phyloP scores from a whole-genome alignment of 2,888 invertebrate species.

The Eupithecia subumbrata region DNA sequence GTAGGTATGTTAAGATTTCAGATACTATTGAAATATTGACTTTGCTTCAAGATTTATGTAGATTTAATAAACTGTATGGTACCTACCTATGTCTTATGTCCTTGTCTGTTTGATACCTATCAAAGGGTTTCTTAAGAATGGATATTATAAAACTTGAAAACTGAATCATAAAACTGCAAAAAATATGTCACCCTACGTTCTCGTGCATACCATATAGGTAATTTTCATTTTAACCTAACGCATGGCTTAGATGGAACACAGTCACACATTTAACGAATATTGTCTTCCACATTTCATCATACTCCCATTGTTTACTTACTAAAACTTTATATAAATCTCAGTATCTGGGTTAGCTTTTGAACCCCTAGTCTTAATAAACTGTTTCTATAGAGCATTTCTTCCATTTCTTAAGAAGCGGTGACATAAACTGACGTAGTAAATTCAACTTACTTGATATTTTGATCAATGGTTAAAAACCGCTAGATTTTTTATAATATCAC shows the following conservation, averaged over 20 bases:
- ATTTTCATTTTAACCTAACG: too few relatives aligned
- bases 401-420: slow-evolving; percentile 8
- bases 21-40: too few relatives aligned
- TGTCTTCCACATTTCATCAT: background rate
- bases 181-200: too few relatives aligned
- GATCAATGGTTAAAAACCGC: background rate
- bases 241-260: background rate
- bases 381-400: slow-evolving; percentile 16
- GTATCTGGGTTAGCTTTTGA: slow-evolving; percentile 5
- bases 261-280: background rate
- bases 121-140: too few relatives aligned
- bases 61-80: background rate
- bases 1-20: too few relatives aligned
- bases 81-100: too few relatives aligned
- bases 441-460: background rate
- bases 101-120: too few relatives aligned
- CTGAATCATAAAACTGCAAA: too few relatives aligned
- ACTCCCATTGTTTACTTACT: background rate
- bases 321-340: slow-evolving; percentile 1
- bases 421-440: slow-evolving; percentile 1
- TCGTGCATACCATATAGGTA: too few relatives aligned
- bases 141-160: too few relatives aligned
- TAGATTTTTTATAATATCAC: background rate
- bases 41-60: background rate
- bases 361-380: slow-evolving; percentile 20